Conservation (phyloP, 2,113 vertebrate genomes). For the Platanista minor region DNA sequence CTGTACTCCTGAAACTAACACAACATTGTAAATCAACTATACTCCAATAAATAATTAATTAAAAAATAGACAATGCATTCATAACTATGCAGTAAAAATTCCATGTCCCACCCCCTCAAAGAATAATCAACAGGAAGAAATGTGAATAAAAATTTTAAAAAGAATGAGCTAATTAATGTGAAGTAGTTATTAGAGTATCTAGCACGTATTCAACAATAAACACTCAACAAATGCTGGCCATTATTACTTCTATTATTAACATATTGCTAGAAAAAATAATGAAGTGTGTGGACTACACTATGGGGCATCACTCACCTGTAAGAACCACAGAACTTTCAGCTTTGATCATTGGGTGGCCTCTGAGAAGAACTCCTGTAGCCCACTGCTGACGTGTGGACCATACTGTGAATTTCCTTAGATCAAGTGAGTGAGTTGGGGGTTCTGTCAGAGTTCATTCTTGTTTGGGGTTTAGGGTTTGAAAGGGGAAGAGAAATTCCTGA, state of each 20-base stretch:
- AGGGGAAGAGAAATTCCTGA: neutral
- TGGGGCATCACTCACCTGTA: neutral
- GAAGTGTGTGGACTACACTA: neutral
- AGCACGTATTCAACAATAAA: neutral
- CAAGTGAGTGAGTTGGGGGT: neutral
- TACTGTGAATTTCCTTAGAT: neutral
- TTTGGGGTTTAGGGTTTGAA: neutral
- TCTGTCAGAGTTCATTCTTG: neutral
- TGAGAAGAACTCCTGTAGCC: neutral
- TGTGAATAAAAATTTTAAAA: no score
- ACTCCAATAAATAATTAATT: no score
- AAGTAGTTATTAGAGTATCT: neutral
- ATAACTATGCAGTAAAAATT: no score
- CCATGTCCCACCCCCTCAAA: no score
- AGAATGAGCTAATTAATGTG: neutral
- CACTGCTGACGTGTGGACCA: neutral
- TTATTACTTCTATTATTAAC: neutral
- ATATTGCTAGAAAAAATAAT: neutral
- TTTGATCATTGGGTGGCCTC: neutral
- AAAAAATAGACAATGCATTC: no score
- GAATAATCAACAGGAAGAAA: no score
- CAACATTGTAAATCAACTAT: no score
- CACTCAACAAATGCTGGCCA: neutral
- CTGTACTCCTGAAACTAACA: no score
- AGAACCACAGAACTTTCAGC: neutral